phyloP scores from a whole-genome alignment of 2,113 vertebrate genomes.

The Zootoca vivipara region DNA sequence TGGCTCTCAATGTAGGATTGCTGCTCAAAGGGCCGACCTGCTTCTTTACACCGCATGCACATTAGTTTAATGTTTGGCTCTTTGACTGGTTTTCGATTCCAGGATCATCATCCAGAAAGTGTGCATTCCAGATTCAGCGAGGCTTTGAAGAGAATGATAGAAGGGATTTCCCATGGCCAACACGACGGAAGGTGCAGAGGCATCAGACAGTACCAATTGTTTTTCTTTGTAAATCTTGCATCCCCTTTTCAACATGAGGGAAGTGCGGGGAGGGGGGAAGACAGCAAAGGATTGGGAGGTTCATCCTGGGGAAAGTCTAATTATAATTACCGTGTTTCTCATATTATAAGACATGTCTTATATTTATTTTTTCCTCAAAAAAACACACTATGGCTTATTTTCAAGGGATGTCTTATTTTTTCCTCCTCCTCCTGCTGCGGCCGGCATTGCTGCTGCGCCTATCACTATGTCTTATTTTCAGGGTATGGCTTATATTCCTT shows the following conservation, averaged over 20 bases:
- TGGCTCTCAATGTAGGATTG: background rate
- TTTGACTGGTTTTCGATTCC: background rate
- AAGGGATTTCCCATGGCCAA: background rate
- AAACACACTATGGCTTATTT: too few species aligned
- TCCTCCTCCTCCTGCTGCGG: too few species aligned
- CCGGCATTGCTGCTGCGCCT: too few species aligned
- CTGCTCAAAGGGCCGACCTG: background rate
- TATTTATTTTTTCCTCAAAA: too few species aligned
- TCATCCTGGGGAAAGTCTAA: background rate
- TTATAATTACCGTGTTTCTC: too few species aligned
- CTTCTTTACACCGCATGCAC: background rate
- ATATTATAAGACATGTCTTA: too few species aligned
- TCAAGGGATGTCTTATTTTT: too few species aligned
- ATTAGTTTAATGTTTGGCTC: background rate
- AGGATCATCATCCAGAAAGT: background rate
- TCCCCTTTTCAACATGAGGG: background rate
- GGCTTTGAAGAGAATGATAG: background rate
- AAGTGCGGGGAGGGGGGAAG: too few species aligned
- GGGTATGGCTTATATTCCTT: too few species aligned
- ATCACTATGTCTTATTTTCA: too few species aligned
- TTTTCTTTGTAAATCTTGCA: background rate
- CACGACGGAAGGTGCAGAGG: background rate
- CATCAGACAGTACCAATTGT: background rate
- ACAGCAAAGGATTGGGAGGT: background rate
- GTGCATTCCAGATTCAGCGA: background rate